These are phyloP conservation scores for Fissipunctia ypsillon DNA, from an alignment of 2,888 invertebrate species.

Conservation along the genomic window DNA sequence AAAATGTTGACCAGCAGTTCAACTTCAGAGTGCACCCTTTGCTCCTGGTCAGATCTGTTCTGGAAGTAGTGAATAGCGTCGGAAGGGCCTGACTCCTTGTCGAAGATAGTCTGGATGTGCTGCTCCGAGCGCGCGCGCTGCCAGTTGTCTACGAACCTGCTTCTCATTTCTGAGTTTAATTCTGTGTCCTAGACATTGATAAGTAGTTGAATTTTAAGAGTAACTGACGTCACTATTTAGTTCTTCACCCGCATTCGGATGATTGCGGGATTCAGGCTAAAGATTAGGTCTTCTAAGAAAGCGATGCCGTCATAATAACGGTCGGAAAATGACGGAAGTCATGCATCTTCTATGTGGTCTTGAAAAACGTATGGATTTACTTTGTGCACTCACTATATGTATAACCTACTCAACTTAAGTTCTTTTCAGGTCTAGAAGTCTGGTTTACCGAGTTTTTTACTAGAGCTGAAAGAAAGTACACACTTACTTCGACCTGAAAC, in stretches of 20 bases:
- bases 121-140: constrained; percentile 83
- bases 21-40: constrained; percentile 83
- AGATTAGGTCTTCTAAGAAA: neutral
- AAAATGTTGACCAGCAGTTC: constrained; percentile 81
- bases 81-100: constrained; percentile 70
- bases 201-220: neutral
- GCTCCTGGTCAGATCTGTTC: constrained; percentile 78
- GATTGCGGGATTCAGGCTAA: neutral
- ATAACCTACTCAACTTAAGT: neutral
- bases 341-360: neutral
- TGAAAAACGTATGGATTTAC: constrained; percentile 6
- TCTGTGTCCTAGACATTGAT: constrained; percentile 65
- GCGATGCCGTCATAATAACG: neutral
- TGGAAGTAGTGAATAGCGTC: constrained; percentile 76
- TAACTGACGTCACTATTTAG: neutral
- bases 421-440: neutral
- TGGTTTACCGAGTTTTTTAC: neutral
- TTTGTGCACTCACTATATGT: neutral
- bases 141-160: constrained; percentile 81
- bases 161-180: constrained; percentile 70
- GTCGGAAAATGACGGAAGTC: neutral
- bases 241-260: neutral
- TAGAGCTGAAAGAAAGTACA: neutral
- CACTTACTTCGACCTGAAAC: constrained; percentile 77
- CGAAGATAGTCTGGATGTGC: constrained; percentile 72